Base-by-base conservation (phyloP, 1,140 invertebrate genomes). In the Papilio aristodemus region DNA sequence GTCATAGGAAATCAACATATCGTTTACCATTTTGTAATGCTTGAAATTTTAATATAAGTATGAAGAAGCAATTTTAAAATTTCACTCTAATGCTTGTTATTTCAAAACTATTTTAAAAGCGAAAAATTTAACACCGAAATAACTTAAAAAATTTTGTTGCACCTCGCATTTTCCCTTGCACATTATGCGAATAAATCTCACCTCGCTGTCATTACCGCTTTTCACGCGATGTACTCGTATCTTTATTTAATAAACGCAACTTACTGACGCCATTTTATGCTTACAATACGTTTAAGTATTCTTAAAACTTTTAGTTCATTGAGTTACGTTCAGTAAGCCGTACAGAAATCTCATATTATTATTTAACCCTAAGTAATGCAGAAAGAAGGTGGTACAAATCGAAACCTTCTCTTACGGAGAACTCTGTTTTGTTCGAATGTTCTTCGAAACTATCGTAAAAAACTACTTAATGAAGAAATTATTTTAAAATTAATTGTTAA, bases 161-260 rank as follows among this genome's bases (percentile, higher is more conserved):
- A 39, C 38, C 38, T 39, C 13, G 19, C 38, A 64, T 64, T 64
- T 64, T 64, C 60, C 43, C n/a, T 50, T 66, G 41, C 41, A 66
- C 63, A 50, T 50, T 66, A 17, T 41, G 19, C 11, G 63, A 27
- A 50, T 66, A 32, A 43, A 66, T 66, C 63, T 36, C 43, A 50
- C 41, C 63, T 54, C 25, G 32, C 14, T 37, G 63, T 46, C 63
- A 66, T 50, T 46, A 50, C 63, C 32, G 63, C 39, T 46, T 66
- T 66, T 50, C 63, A 46, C 63, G 17, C 8, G 25, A 22, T 62
- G 63, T 32, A 46, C 39, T 27, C n/a, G 50, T 25, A 66, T 66
- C 63, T 66, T 66, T 50, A 66, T 50, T 36, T 50, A 66, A 50
- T 50, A 66, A 59, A 66, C 9, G 36, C 32, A 19, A 64, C 22